Base-by-base conservation (phyloP, 2,113 vertebrate species). In the Charadrius vociferus region DNA sequence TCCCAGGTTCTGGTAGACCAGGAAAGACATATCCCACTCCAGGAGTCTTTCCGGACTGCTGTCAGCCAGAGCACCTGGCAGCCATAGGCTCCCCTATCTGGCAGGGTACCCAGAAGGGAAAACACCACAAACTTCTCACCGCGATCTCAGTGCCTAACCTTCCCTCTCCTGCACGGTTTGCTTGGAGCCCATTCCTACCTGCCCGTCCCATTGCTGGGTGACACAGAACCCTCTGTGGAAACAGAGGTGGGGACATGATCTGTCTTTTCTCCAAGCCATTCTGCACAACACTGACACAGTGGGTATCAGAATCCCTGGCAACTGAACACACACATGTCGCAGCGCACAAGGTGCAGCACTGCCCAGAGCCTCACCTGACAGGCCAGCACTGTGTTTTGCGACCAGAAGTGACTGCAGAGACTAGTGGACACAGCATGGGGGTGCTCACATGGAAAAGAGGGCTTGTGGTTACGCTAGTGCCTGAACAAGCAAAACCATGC, bases 271-370 rank as follows among this genome's bases (percentile, higher is more conserved):
- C 29, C 23, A 12, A 6, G 30, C 32, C 50, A 12, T 9, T 36
- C 81, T 63, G 77, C 47, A 29, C 37, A 50, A n/a, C 0, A 4
- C 13, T 4, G 27, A 47, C 37, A 5, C 41, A 1, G 4, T 2
- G 34, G 43, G 79, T 4, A 39, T 26, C n/a, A 1, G 36, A 47
- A 37, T n/a, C 84, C 77, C 63, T 3, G 24, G n/a, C 63, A 58
- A 67, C 67, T 27, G 41, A 49, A 27, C 8, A 19, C n/a, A 11
- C 4, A 1, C 37, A 37, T 1, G 8, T 13, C 84, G 39, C 49
- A 3, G 52, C 0, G 0, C 47, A 22, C 0, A 0, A 18, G 37
- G 41, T 5, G 52, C 19, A 24, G 78, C 73, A 66, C 78, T 45
- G 62, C 15, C n/a, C 81, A 24, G 30, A 73, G 55, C 17, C 53